Evolutionary conservation across 2,113 vertebrate genomes (phyloP).

Genomic region (Bos javanicus): DNA sequence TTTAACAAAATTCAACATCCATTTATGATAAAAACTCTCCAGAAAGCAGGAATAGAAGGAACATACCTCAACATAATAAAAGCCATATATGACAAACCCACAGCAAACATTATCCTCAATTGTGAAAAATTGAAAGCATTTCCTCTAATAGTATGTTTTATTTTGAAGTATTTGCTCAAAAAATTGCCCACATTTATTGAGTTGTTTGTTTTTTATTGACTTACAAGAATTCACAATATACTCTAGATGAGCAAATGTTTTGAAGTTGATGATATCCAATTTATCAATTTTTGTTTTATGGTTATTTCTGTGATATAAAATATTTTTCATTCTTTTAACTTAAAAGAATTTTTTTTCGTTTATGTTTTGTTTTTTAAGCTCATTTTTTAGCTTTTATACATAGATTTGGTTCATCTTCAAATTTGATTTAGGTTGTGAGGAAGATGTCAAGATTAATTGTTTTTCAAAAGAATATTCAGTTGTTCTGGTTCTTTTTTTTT

Average conservation of each 20-base stretch:
- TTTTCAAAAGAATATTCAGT: background rate
- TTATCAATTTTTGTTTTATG: background rate
- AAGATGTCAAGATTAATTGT: background rate
- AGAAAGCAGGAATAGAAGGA: too few relatives aligned
- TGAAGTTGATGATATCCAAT: background rate
- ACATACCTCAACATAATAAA: too few relatives aligned
- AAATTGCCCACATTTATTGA: background rate
- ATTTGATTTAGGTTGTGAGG: background rate
- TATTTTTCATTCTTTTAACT: background rate
- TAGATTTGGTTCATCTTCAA: background rate
- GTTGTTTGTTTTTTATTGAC: background rate
- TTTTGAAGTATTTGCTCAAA: background rate
- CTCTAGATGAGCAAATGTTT: background rate
- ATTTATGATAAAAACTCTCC: too few relatives aligned
- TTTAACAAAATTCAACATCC: too few relatives aligned
- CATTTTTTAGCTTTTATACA: background rate
- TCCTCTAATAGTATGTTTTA: background rate
- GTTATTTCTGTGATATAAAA: background rate
- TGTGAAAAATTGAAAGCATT: too few relatives aligned
- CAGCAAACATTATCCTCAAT: too few relatives aligned
- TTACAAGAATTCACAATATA: background rate
- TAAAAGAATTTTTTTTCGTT: background rate
- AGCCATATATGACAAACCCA: too few relatives aligned
- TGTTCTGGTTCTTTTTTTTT: background rate
- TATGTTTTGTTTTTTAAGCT: background rate